Evolutionary conservation across 2,797 vertebrate genomes (phyloP).

Genomic region (Rhabdophis nuchalis): DNA sequence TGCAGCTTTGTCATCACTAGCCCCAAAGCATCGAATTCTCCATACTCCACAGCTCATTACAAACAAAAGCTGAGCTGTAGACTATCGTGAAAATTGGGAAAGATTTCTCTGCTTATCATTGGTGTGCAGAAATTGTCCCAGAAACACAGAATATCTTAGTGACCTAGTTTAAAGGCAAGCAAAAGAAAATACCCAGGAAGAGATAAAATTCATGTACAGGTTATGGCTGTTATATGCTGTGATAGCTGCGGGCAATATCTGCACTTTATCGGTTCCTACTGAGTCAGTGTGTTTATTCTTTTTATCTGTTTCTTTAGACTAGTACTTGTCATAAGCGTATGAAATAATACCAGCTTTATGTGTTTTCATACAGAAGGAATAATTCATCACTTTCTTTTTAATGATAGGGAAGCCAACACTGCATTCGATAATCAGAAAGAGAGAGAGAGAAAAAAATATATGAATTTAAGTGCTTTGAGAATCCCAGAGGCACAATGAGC

Average conservation of each 20-base stretch:
- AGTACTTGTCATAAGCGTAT: slow-evolving; percentile 33
- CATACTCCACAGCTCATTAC: slow-evolving; percentile 4
- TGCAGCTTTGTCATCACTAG: not conserved
- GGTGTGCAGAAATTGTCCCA: slow-evolving; percentile 62
- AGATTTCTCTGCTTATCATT: slow-evolving; percentile 59
- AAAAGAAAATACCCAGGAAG: slow-evolving; percentile 6
- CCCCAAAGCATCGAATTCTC: not conserved
- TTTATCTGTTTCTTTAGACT: slow-evolving; percentile 53
- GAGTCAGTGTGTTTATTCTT: slow-evolving; percentile 49
- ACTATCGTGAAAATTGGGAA: slow-evolving; percentile 43
- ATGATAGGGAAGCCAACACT: not conserved
- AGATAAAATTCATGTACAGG: slow-evolving; percentile 51
- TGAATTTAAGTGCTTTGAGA: not conserved
- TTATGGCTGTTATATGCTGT: slow-evolving; percentile 47
- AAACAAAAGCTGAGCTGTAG: slow-evolving; percentile 32
- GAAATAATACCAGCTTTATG: slow-evolving; percentile 27
- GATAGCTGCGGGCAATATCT: slow-evolving; percentile 50
- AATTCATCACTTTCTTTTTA: slow-evolving; percentile 20
- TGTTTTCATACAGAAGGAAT: slow-evolving; percentile 27
- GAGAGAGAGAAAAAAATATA: not conserved
- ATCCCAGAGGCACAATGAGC: not conserved
- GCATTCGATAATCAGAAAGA: slow-evolving; percentile 15
- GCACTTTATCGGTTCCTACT: slow-evolving; percentile 54
- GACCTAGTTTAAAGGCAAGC: slow-evolving; percentile 45
- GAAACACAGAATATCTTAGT: slow-evolving; percentile 58